Evolutionary conservation across 2,113 vertebrate genomes (phyloP), one percentile per base, ranked within the genome.

Genomic region (Apteryx owenii): DNA sequence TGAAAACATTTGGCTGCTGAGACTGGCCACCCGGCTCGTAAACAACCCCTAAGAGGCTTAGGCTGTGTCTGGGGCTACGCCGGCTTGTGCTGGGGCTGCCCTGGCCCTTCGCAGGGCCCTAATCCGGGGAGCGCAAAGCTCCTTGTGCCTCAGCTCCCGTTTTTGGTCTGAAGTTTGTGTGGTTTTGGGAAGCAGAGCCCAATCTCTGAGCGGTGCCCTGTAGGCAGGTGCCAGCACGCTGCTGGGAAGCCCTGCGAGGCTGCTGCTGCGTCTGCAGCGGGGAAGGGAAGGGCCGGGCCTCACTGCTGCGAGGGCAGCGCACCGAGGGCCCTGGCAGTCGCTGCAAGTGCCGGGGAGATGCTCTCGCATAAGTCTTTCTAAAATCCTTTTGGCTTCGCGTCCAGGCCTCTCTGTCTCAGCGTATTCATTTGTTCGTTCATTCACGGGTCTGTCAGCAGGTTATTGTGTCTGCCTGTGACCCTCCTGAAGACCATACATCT

Each of bases 401-500:
- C 71, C 86, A 42, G 89, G 84, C 76, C 71, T 79, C 88, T 96
- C 81, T 92, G 81, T 71, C 72, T 12, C 26, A 71, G 19, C 4
- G 5, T 65, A 77, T 40, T 38, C 97, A 93, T 96, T 95, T 97
- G 87, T 93, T 66, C 91, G 17, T 64, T 93, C 97, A 89, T 94
- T 91, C 88, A 51, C 36, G 76, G 83, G 53, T 75, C 91, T 97
- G 97, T 96, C 98, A 97, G 93, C 91, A 81, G 88, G 94, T 94
- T 83, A 93, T 97, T 97, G 98, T 96, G 50, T 81, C 93, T 89
- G 95, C 86, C 83, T 76, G 85, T 29, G 79, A 81, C 89, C 86
- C 95, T 93, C 88, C 95, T 68, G 79, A 73, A 94, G 91, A 96
- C 92, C 93, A 89, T 95, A 89, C 95, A 96, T 98, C 94, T 98